Evolutionary conservation across 2,797 vertebrate genomes (phyloP).

Genomic region (Dipus sagitta): DNA sequence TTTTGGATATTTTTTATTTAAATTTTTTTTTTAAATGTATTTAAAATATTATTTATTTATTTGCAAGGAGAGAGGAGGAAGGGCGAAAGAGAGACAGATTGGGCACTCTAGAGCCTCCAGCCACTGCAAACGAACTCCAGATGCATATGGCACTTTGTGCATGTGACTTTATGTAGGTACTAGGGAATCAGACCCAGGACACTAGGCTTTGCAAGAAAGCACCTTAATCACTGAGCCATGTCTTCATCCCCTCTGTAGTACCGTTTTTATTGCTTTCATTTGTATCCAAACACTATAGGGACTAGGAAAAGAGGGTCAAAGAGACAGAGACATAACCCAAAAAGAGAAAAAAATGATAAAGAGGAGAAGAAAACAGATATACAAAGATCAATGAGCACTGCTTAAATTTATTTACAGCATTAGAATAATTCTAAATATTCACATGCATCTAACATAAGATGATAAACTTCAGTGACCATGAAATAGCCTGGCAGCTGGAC

Average conservation of each 20-base stretch:
- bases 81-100: too few species aligned
- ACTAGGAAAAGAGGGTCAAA: rapidly evolving
- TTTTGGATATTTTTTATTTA: neutral
- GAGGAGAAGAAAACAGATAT: neutral
- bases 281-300: neutral
- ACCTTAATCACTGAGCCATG: too few species aligned
- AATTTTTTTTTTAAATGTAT: too few species aligned
- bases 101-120: too few species aligned
- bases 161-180: too few species aligned
- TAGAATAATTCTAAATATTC: neutral
- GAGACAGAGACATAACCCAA: neutral
- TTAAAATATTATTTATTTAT: too few species aligned
- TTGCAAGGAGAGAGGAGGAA: too few species aligned
- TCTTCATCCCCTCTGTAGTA: too few species aligned
- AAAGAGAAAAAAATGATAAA: neutral
- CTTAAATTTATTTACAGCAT: neutral
- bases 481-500: neutral
- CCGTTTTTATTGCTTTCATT: neutral
- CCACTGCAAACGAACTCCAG: too few species aligned
- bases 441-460: neutral
- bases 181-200: too few species aligned
- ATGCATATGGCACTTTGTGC: too few species aligned
- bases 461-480: neutral
- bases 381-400: neutral
- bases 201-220: too few species aligned